These are phyloP conservation scores for Homalodisca vitripennis DNA, from an alignment of 1,140 invertebrate genomes.

Conservation along the genomic window DNA sequence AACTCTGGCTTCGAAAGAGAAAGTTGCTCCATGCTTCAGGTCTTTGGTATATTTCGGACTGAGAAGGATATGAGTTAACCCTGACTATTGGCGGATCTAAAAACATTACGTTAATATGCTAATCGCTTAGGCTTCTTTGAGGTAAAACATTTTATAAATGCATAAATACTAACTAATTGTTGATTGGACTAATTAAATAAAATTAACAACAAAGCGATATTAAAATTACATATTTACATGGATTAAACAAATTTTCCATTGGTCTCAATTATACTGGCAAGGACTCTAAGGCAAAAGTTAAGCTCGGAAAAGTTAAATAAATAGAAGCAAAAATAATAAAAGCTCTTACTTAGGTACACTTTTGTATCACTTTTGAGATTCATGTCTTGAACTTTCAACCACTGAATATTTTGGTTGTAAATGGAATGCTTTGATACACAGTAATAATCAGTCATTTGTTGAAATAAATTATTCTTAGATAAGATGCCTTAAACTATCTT, in stretches of 20 bases:
- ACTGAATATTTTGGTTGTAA: too few species aligned
- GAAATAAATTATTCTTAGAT: not conserved
- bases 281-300: not conserved
- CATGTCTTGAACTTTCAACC: not conserved
- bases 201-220: constrained; percentile 24
- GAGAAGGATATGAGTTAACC: constrained; percentile 21
- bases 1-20: constrained; percentile 22
- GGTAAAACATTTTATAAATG: constrained; percentile 19
- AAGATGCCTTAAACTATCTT: too few species aligned
- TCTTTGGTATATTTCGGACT: constrained; percentile 24
- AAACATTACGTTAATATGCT: constrained; percentile 12
- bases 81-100: constrained; percentile 12
- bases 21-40: constrained; percentile 20
- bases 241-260: not conserved
- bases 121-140: constrained; percentile 14
- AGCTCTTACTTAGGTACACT: not conserved
- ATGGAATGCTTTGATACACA: not conserved
- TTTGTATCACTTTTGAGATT: not conserved
- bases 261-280: constrained; percentile 1
- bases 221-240: constrained; percentile 21
- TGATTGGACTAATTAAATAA: constrained; percentile 12
- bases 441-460: not conserved
- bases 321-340: not conserved
- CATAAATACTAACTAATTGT: constrained; percentile 4
- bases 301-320: not conserved